phyloP scores from a whole-genome alignment of 1,140 invertebrate genomes.

The Ctenoplectra terminalis region DNA sequence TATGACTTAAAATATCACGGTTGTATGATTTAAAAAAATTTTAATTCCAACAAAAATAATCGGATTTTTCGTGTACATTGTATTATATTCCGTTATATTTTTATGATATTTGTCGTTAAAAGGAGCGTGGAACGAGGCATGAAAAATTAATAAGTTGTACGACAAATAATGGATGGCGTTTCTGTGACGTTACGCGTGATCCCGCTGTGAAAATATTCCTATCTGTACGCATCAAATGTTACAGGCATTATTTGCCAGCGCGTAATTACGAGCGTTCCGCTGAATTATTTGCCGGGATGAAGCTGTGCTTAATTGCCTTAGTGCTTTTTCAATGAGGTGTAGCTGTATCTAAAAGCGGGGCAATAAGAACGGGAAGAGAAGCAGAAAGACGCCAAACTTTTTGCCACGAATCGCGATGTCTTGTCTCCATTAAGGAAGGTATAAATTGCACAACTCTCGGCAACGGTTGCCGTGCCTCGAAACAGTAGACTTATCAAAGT shows the following conservation, averaged over 20 bases:
- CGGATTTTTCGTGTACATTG: no score
- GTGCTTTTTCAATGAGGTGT: slow-evolving; percentile 29
- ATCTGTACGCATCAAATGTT: neutral
- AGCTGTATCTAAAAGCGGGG: neutral
- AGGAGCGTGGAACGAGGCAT: neutral
- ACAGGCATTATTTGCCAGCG: neutral
- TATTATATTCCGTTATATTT: no score
- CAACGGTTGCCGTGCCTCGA: slow-evolving; percentile 11
- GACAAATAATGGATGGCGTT: neutral
- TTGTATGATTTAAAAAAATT: no score
- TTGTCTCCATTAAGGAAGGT: slow-evolving; percentile 58
- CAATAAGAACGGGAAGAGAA: slow-evolving; percentile 7
- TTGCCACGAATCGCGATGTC: slow-evolving; percentile 60
- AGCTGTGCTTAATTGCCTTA: slow-evolving; percentile 40
- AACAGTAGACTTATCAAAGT: slow-evolving; percentile 38
- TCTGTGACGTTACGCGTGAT: neutral
- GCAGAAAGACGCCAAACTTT: slow-evolving; percentile 55
- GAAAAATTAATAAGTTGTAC: slow-evolving; percentile 12
- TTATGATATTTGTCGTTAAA: neutral
- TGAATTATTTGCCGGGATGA: slow-evolving; percentile 15
- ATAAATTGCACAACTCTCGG: slow-evolving; percentile 60
- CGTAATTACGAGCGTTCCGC: slow-evolving; percentile 1
- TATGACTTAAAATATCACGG: no score
- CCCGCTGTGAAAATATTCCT: neutral
- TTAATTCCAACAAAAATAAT: no score